Evolutionary conservation across 2,797 vertebrate genomes (phyloP).

Genomic region (Pangasius mekongensis): DNA sequence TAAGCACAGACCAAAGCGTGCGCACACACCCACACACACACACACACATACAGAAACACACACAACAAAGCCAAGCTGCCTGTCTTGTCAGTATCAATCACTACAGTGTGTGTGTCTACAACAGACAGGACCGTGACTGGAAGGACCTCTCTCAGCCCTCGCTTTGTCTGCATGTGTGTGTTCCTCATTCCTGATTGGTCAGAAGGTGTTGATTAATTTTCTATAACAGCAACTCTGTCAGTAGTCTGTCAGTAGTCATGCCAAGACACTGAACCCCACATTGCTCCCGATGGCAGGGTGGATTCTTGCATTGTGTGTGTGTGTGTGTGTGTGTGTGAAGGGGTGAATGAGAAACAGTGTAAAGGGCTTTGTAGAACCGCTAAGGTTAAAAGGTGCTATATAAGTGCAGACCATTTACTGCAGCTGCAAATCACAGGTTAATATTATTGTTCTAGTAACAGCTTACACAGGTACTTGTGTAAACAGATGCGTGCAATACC

Average conservation of each 20-base stretch:
- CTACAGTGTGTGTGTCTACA: neutral
- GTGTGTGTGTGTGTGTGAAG: too few relatives aligned
- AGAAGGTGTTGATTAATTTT: neutral
- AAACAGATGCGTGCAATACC: neutral
- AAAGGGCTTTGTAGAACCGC: too few relatives aligned
- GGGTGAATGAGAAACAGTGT: too few relatives aligned
- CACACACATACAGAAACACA: neutral
- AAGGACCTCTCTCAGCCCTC: slow-evolving; percentile 1
- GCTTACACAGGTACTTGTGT: neutral
- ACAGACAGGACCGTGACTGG: neutral
- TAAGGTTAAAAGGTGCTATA: too few relatives aligned
- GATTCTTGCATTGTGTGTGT: too few relatives aligned
- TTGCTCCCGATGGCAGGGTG: too few relatives aligned
- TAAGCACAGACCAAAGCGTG: neutral
- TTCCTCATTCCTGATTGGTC: slow-evolving; percentile 3
- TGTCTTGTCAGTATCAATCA: neutral
- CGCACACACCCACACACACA: neutral
- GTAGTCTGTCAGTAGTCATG: too few relatives aligned
- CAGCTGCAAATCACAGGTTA: neutral
- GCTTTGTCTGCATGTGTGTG: neutral
- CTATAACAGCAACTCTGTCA: neutral
- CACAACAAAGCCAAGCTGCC: neutral
- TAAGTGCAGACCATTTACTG: too few relatives aligned
- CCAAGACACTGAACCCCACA: too few relatives aligned
- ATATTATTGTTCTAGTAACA: neutral